Conservation (phyloP, 2,113 vertebrate species). For the Spea bombifrons region DNA sequence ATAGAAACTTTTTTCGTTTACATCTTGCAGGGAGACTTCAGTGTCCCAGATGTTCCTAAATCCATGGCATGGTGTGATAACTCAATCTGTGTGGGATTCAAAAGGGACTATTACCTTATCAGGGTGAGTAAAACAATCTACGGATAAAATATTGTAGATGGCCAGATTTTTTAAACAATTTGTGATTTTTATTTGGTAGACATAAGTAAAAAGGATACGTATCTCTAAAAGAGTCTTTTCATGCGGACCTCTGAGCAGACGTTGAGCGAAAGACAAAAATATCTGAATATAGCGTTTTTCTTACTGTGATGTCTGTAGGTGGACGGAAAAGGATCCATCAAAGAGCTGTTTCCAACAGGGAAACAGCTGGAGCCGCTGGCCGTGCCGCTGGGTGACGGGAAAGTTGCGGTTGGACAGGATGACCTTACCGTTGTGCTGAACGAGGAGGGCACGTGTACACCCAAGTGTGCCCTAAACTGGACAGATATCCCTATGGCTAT, state of each 20-base stretch:
- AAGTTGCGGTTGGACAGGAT: constrained; percentile 96
- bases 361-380: constrained; percentile 95
- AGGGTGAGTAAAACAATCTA: constrained; percentile 66
- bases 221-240: no score
- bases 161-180: background rate
- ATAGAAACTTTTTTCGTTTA: no score
- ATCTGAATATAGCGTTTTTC: background rate
- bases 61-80: constrained; percentile 98
- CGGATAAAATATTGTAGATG: no score
- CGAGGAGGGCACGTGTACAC: constrained; percentile 90
- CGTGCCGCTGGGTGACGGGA: constrained; percentile 88
- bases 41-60: constrained; percentile 92
- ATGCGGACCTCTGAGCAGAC: no score
- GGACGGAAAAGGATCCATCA: constrained; percentile 91
- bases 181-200: no score
- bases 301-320: constrained; percentile 68
- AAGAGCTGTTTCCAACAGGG: constrained; percentile 96
- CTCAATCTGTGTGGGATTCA: constrained; percentile 97
- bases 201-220: no score
- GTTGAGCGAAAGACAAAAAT: no score
- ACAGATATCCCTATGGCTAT: constrained; percentile 97
- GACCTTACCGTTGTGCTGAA: constrained; percentile 95
- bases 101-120: constrained; percentile 96
- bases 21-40: constrained; percentile 82
- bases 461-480: constrained; percentile 97